Conservation (phyloP, 1,140 invertebrate species). For the Drosophila nigrodunni region DNA sequence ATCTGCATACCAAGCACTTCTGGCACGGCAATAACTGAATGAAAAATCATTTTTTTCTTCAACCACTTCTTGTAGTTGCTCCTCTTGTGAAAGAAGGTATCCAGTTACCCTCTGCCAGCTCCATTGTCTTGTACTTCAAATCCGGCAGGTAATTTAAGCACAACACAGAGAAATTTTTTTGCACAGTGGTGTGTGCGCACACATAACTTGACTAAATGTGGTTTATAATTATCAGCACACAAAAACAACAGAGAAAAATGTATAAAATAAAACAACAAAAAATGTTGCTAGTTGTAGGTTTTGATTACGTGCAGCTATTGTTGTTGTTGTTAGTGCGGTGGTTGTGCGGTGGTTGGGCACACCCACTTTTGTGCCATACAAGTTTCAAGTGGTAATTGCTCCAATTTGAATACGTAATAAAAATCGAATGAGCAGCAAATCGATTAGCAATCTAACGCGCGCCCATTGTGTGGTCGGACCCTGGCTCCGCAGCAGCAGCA, state of each 20-base stretch:
- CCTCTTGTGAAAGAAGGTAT: slow-evolving; percentile 80
- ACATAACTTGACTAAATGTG: slow-evolving; percentile 31
- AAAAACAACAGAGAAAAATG: slow-evolving; percentile 52
- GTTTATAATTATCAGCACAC: slow-evolving; percentile 69
- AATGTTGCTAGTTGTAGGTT: slow-evolving; percentile 49
- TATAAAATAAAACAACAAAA: slow-evolving; percentile 12
- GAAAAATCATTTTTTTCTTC: slow-evolving; percentile 63
- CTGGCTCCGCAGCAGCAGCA: slow-evolving; percentile 18
- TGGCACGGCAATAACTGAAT: slow-evolving; percentile 71
- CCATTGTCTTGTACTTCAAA: slow-evolving; percentile 65
- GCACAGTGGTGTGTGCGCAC: slow-evolving; percentile 44
- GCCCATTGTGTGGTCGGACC: slow-evolving; percentile 77
- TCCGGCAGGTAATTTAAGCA: slow-evolving; percentile 77
- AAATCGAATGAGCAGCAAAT: slow-evolving; percentile 81
- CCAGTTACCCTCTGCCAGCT: slow-evolving; percentile 55
- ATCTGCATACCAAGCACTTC: slow-evolving; percentile 73
- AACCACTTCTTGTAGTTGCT: slow-evolving; percentile 11
- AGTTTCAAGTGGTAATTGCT: slow-evolving; percentile 80
- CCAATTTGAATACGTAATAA: slow-evolving; percentile 83
- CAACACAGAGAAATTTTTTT: slow-evolving; percentile 74
- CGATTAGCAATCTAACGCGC: slow-evolving; percentile 82
- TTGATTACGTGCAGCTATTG: slow-evolving; percentile 42
- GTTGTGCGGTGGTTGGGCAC: slow-evolving; percentile 44
- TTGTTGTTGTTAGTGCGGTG: slow-evolving; percentile 19
- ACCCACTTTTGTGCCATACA: slow-evolving; percentile 77